These are phyloP conservation scores for Tuberolachnus salignus DNA, from an alignment of 2,888 invertebrate species.

Conservation along the genomic window DNA sequence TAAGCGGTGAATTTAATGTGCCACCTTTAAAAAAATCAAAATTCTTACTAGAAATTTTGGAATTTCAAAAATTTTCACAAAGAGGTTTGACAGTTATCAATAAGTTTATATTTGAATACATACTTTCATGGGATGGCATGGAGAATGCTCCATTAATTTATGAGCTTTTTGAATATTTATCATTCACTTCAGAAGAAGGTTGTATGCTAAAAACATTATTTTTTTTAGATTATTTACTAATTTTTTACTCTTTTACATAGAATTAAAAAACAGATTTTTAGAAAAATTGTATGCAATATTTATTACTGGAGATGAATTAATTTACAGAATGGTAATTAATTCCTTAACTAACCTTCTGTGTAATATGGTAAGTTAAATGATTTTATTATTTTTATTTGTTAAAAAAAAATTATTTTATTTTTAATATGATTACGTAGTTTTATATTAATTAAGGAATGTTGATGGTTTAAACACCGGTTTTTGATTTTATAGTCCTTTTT, in stretches of 20 bases:
- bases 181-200: conserved; percentile 53
- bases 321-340: conserved; percentile 41
- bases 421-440: not conserved
- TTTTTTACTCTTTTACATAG: conserved; percentile 27
- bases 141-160: conserved; percentile 17
- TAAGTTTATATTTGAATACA: conserved; percentile 43
- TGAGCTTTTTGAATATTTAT: conserved; percentile 44
- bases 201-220: not conserved
- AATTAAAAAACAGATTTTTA: conserved; percentile 35
- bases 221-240: not conserved
- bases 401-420: no score
- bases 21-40: conserved; percentile 29
- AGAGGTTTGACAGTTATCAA: conserved; percentile 36
- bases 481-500: no score
- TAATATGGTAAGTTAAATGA: conserved; percentile 44
- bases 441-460: not conserved
- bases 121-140: conserved; percentile 50
- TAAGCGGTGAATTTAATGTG: conserved; percentile 30
- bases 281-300: conserved; percentile 37
- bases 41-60: conserved; percentile 37
- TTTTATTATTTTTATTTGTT: not conserved
- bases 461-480: no score
- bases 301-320: conserved; percentile 43
- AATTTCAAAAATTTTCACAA: conserved; percentile 44
- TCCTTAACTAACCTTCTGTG: conserved; percentile 50